Percentiles rank a stretch among this genome's conserved stretches.
These are phyloP conservation scores for Zelostemma sp. DNA, from an alignment of 1,140 invertebrate species.

Conservation along the genomic window DNA sequence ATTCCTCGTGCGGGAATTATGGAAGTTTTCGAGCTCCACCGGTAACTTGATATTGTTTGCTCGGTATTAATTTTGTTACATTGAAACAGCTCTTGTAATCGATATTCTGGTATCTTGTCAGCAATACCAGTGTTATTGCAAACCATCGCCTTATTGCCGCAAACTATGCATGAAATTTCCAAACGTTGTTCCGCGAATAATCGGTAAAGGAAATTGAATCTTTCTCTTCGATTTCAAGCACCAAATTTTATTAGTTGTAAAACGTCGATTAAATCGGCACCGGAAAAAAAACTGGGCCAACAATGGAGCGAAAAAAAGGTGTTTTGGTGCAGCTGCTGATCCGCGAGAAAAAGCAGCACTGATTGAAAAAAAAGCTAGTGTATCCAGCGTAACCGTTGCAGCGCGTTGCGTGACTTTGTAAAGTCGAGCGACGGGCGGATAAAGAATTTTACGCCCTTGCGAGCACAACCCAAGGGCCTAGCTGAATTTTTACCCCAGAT, in stretches of 20 bases:
- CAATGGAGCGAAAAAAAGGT: constrained; percentile 38
- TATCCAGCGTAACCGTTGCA: constrained; percentile 45
- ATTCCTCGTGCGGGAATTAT: neutral
- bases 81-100: too few species aligned
- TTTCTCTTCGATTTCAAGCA: neutral
- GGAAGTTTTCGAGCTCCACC: neutral
- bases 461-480: constrained; percentile 40
- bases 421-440: constrained; percentile 45
- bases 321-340: constrained; percentile 41
- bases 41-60: too few species aligned
- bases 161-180: too few species aligned
- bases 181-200: too few species aligned
- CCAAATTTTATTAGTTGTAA: neutral
- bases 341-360: constrained; percentile 39
- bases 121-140: too few species aligned
- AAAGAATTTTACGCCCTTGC: constrained; percentile 51
- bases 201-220: too few species aligned
- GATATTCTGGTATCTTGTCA: too few species aligned
- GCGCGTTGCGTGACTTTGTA: constrained; percentile 48
- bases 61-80: too few species aligned
- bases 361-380: constrained; percentile 47
- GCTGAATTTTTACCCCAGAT: constrained; percentile 44
- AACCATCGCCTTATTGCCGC: too few species aligned
- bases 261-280: neutral
- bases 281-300: neutral